A percentile compares a stretch with the other conserved stretches of the same genome.
Evolutionary conservation across 2,888 invertebrate genomes (phyloP).

Genomic region (Cataglyphis albicans): DNA sequence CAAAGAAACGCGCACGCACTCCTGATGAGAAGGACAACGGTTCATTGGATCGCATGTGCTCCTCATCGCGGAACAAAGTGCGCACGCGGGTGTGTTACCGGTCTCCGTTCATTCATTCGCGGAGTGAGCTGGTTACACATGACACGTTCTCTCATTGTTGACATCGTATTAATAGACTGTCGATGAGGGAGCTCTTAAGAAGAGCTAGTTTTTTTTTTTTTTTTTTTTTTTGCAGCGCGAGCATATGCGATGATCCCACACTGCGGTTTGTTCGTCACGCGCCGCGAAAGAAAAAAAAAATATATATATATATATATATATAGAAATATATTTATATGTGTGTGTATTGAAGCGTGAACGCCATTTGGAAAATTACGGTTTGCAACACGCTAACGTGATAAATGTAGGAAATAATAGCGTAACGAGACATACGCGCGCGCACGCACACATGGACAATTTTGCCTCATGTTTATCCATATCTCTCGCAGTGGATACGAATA

Average conservation of each 20-base stretch:
- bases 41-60: conserved; percentile 67
- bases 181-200: background rate
- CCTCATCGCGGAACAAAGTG: conserved; percentile 35
- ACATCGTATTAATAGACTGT: background rate
- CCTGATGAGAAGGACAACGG: conserved; percentile 63
- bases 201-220: background rate
- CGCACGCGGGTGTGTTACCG: background rate
- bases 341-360: conserved; percentile 46
- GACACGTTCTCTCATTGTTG: background rate
- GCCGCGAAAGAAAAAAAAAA: conserved; percentile 14
- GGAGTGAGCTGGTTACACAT: background rate
- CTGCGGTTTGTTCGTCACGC: conserved; percentile 35
- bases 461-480: conserved; percentile 19
- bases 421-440: conserved; percentile 21
- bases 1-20: conserved; percentile 54
- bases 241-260: background rate
- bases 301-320: background rate
- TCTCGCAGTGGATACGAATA: conserved; percentile 20
- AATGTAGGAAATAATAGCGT: conserved; percentile 33
- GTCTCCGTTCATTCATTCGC: conserved; percentile 39
- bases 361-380: conserved; percentile 49
- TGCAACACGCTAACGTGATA: conserved; percentile 51
- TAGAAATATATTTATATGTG: background rate
- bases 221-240: background rate
- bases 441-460: conserved; percentile 1